Evolutionary conservation across 2,113 vertebrate species (phyloP).

Genomic region (Amazona guildingii): DNA sequence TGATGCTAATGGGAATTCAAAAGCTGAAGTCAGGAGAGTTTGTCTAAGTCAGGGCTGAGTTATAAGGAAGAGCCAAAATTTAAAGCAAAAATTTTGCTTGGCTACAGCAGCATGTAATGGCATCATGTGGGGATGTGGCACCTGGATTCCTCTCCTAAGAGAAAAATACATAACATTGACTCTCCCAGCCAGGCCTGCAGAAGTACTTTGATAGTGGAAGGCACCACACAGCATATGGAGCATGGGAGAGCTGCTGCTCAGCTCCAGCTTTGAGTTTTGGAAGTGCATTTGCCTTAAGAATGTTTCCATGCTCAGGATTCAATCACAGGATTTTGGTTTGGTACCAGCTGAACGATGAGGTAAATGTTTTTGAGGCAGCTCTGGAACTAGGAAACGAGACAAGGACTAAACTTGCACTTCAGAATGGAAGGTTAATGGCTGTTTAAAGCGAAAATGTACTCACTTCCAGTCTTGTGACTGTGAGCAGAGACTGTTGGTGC

Average conservation of each 20-base stretch:
- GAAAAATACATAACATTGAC: background rate
- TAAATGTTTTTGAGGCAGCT: background rate
- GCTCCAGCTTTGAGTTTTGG: background rate
- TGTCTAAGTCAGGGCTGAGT: background rate
- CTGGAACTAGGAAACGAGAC: background rate
- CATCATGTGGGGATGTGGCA: conserved; percentile 8
- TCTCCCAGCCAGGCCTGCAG: background rate
- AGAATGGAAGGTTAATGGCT: background rate
- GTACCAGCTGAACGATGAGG: background rate
- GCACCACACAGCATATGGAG: background rate
- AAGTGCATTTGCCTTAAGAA: background rate
- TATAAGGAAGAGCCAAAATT: conserved; percentile 27
- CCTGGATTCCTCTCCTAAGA: background rate
- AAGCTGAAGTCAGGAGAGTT: conserved; percentile 2
- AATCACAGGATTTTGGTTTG: background rate
- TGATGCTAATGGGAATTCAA: conserved; percentile 27
- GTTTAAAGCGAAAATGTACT: background rate
- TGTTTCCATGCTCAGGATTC: background rate
- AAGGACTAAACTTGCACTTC: background rate
- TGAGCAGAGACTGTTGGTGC: background rate
- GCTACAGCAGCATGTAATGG: background rate
- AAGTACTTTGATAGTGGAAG: background rate
- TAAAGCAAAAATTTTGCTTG: conserved; percentile 49
- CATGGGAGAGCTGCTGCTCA: background rate
- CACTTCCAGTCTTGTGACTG: background rate